Percentiles rank a stretch among this genome's conserved stretches.
phyloP scores from a whole-genome alignment of 2,797 vertebrate species.

The Potorous gilbertii region DNA sequence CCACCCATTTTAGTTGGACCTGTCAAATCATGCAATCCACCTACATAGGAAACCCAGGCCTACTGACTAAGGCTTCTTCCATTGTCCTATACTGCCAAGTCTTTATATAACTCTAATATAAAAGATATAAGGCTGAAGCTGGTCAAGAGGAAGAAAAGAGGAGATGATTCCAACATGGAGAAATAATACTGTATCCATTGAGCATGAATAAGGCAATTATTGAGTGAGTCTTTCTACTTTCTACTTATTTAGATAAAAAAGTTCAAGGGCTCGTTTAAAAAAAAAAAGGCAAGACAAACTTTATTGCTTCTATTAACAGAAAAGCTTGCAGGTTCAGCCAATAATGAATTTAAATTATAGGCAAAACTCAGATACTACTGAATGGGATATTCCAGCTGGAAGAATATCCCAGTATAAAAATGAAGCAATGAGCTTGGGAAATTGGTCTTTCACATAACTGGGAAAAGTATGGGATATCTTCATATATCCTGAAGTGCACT shows the following conservation, averaged over 20 bases:
- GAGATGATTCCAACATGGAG: conserved; percentile 11
- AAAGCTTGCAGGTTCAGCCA: conserved; percentile 19
- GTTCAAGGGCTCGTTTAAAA: conserved; percentile 11
- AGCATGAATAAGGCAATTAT: conserved; percentile 34
- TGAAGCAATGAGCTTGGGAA: not conserved
- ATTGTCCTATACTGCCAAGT: not conserved
- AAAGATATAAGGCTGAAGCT: conserved; percentile 28
- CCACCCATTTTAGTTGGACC: not conserved
- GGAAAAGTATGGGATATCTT: conserved; percentile 26
- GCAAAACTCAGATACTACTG: not conserved
- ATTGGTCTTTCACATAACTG: conserved; percentile 13
- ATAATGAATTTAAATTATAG: conserved; percentile 55
- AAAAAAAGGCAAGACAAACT: conserved; percentile 41
- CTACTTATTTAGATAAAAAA: conserved; percentile 31
- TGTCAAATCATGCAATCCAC: not conserved
- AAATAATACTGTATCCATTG: conserved; percentile 18
- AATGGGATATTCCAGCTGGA: conserved; percentile 6
- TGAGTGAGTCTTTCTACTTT: conserved; percentile 41
- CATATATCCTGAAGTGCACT: conserved; percentile 14
- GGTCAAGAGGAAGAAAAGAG: conserved; percentile 18
- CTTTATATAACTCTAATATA: conserved; percentile 53
- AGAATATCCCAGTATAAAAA: conserved; percentile 19
- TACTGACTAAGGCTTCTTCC: not conserved
- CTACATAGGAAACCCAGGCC: not conserved
- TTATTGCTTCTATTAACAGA: conserved; percentile 38